phyloP scores from a whole-genome alignment of 2,797 vertebrate species.

The Poeciliopsis paucimaculata region DNA sequence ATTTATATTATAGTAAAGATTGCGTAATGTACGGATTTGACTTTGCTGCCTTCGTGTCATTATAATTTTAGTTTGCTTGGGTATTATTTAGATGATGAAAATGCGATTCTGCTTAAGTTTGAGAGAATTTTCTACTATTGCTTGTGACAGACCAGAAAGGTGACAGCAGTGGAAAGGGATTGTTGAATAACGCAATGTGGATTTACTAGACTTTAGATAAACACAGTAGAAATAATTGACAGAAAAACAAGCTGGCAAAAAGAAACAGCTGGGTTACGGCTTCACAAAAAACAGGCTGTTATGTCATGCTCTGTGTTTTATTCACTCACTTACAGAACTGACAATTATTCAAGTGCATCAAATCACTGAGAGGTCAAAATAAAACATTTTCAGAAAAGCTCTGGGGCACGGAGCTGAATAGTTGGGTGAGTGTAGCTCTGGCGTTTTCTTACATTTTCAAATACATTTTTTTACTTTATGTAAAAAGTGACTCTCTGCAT shows the following conservation, averaged over 20 bases:
- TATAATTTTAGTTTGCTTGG: not conserved
- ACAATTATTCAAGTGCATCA: conserved; percentile 24
- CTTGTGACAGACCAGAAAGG: conserved; percentile 22
- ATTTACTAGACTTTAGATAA: conserved; percentile 22
- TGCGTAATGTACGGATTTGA: not conserved
- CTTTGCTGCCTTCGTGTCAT: not conserved
- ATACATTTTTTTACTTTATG: no score
- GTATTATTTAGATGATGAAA: not conserved
- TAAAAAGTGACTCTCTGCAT: not conserved
- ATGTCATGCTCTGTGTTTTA: conserved; percentile 5
- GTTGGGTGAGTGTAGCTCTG: conserved; percentile 24
- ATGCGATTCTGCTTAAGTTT: not conserved
- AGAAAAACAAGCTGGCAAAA: not conserved
- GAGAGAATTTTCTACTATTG: not conserved
- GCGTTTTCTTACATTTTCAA: not conserved
- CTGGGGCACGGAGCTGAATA: conserved; percentile 12
- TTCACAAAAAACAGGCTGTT: conserved; percentile 13
- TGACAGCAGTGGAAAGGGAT: conserved; percentile 15
- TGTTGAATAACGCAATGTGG: not conserved
- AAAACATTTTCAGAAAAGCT: conserved; percentile 17
- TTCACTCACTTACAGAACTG: conserved; percentile 6
- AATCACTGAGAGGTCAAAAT: conserved; percentile 7
- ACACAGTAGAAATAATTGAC: conserved; percentile 7
- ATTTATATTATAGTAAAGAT: not conserved
- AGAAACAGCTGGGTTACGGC: not conserved